These are phyloP conservation scores for Gisinianus flammeolus DNA, from an alignment of 2,888 invertebrate genomes.

Conservation along the genomic window DNA sequence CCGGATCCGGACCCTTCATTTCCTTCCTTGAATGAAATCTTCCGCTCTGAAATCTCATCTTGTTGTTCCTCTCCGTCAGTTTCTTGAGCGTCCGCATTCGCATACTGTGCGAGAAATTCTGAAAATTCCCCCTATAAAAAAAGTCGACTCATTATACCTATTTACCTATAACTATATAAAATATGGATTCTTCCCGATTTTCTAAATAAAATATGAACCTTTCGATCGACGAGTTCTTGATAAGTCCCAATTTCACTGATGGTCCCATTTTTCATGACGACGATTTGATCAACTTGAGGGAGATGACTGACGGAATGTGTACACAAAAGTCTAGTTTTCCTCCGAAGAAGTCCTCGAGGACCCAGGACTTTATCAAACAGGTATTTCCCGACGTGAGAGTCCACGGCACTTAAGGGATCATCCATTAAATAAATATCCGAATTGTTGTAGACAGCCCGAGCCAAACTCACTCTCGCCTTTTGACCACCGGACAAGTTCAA, in stretches of 20 bases:
- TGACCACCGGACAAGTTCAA: slow-evolving; percentile 81
- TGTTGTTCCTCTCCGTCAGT: slow-evolving; percentile 16
- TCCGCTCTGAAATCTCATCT: neutral
- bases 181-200: neutral
- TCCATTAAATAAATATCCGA: slow-evolving; percentile 66
- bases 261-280: slow-evolving; percentile 85
- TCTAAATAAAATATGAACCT: slow-evolving; percentile 69
- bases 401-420: slow-evolving; percentile 64
- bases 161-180: neutral
- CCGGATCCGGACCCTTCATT: no score
- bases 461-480: slow-evolving; percentile 38
- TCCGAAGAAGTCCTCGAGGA: slow-evolving; percentile 73
- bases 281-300: slow-evolving; percentile 85
- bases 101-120: slow-evolving; percentile 51
- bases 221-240: slow-evolving; percentile 82
- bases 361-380: slow-evolving; percentile 95
- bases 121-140: slow-evolving; percentile 51
- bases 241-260: slow-evolving; percentile 91
- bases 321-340: slow-evolving; percentile 83
- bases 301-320: slow-evolving; percentile 95
- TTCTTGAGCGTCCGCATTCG: slow-evolving; percentile 40
- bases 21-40: neutral
- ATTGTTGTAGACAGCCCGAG: slow-evolving; percentile 63
- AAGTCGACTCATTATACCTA: neutral
- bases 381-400: slow-evolving; percentile 93